Conservation (phyloP, 2,888 invertebrate species). For the Thyatira batis region DNA sequence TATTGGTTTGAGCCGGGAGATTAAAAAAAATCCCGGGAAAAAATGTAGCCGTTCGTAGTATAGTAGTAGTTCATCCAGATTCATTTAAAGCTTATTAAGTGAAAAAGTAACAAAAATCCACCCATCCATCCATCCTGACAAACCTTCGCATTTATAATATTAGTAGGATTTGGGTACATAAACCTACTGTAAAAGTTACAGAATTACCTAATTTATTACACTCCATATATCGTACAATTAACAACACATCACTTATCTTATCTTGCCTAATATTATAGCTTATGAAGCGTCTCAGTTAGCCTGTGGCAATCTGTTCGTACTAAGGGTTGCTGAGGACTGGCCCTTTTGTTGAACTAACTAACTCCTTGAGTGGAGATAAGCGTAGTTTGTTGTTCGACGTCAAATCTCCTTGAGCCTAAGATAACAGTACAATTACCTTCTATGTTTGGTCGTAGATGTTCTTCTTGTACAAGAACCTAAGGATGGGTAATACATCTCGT, state of each 20-base stretch:
- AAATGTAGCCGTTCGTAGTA: no score
- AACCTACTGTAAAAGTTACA: no score
- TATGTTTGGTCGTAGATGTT: constrained; percentile 41
- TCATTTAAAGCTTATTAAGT: no score
- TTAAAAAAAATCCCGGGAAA: no score
- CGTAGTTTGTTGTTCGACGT: constrained; percentile 50
- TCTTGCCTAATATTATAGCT: constrained; percentile 43
- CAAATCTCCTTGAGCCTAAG: constrained; percentile 59
- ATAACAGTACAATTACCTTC: constrained; percentile 64
- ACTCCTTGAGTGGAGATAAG: constrained; percentile 51
- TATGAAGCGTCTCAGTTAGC: constrained; percentile 53
- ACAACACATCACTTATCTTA: not conserved
- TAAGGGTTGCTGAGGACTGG: constrained; percentile 13
- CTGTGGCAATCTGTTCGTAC: constrained; percentile 10
- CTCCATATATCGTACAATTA: not conserved
- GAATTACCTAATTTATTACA: not conserved
- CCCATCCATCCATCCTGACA: no score
- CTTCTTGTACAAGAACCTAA: constrained; percentile 17
- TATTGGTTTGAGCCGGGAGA: no score
- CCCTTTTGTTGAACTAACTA: constrained; percentile 28
- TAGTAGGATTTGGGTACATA: no score
- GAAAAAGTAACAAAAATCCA: no score
- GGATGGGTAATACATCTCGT: no score
- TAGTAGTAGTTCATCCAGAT: no score
- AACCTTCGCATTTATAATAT: no score